These are phyloP conservation scores for Sinocyclocheilus anophthalmus DNA, from an alignment of 2,113 vertebrate species.

Conservation along the genomic window DNA sequence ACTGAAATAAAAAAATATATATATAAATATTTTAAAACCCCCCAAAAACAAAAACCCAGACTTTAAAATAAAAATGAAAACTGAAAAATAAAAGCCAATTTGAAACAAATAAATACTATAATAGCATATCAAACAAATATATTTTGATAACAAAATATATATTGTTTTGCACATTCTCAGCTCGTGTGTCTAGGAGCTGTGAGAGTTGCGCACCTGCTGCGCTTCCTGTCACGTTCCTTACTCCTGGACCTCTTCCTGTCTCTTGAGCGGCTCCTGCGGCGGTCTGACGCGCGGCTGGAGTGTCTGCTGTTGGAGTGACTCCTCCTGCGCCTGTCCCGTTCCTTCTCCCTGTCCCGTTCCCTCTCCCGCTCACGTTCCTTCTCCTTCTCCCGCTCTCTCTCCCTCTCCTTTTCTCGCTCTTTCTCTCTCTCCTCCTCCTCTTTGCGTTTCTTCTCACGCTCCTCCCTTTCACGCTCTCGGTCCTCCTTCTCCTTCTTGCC, in stretches of 20 bases:
- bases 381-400: conserved; percentile 83
- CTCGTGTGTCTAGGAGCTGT: neutral
- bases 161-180: too few relatives aligned
- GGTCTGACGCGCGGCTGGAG: conserved; percentile 90
- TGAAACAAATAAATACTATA: too few relatives aligned
- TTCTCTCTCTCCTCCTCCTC: conserved; percentile 82
- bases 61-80: too few relatives aligned
- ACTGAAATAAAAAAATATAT: too few relatives aligned
- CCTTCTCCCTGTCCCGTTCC: conserved; percentile 73
- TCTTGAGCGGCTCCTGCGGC: conserved; percentile 89
- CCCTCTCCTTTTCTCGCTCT: conserved; percentile 79
- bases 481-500: conserved; percentile 75
- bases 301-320: conserved; percentile 92
- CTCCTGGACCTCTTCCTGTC: conserved; percentile 94
- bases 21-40: too few relatives aligned
- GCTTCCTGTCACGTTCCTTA: conserved; percentile 85
- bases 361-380: conserved; percentile 75
- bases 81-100: too few relatives aligned
- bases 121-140: too few relatives aligned
- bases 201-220: conserved; percentile 83
- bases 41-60: too few relatives aligned
- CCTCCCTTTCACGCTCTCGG: conserved; percentile 83
- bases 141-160: too few relatives aligned
- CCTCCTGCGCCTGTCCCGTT: conserved; percentile 84
- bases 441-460: conserved; percentile 75